Percentiles rank a stretch among this genome's conserved stretches.
phyloP scores from a whole-genome alignment of 2,888 invertebrate genomes.

The Brachypterus glaber region DNA sequence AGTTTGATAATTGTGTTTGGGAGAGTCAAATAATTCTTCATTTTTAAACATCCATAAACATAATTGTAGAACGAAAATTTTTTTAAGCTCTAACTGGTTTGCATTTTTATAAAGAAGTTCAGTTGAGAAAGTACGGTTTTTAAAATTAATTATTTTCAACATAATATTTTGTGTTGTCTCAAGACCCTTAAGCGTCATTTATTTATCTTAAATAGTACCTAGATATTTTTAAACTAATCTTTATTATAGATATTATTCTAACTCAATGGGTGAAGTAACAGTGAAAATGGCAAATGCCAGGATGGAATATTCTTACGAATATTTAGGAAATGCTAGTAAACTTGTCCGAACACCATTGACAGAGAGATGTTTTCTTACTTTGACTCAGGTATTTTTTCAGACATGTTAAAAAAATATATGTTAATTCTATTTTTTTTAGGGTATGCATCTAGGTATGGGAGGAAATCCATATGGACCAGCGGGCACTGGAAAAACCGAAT shows the following conservation, averaged over 20 bases:
- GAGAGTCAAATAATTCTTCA: no score
- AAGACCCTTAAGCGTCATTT: no score
- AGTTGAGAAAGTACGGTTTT: no score
- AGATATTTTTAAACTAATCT: constrained; percentile 1
- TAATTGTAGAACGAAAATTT: no score
- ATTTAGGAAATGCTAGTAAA: constrained; percentile 92
- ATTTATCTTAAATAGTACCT: no score
- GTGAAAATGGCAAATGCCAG: constrained; percentile 89
- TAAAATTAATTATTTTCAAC: no score
- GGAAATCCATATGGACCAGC: constrained; percentile 99
- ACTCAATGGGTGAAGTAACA: constrained; percentile 51
- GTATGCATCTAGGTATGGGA: constrained; percentile 90
- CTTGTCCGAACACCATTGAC: constrained; percentile 93
- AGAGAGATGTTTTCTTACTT: constrained; percentile 93
- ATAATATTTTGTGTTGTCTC: no score
- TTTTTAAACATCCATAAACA: no score
- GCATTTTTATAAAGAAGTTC: no score
- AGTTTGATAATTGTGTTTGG: no score
- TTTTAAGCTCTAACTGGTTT: no score
- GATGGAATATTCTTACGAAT: constrained; percentile 95
- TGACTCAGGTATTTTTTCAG: constrained; percentile 64
- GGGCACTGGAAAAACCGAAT: constrained; percentile 98
- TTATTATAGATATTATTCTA: constrained; percentile 56
- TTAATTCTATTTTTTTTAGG: constrained; percentile 42
- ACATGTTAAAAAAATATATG: background rate